Conservation (phyloP, 1,140 invertebrate species). For the Drosophila fuyamai region DNA sequence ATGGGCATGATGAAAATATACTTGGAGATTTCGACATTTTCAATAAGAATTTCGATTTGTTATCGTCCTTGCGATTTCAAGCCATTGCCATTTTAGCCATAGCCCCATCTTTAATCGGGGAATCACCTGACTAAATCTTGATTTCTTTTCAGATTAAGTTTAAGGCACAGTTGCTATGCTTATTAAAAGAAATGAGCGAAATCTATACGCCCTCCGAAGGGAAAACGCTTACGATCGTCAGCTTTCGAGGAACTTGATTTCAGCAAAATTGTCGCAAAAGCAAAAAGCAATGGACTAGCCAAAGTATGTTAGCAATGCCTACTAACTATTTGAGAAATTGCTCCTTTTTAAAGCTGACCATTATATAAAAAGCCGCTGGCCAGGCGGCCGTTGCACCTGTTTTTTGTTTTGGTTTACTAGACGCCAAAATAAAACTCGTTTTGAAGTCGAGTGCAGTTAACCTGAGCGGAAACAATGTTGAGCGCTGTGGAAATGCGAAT, state of each 20-base stretch:
- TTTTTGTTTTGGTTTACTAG: slow-evolving; percentile 22
- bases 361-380: slow-evolving; percentile 43
- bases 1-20: not conserved
- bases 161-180: not conserved
- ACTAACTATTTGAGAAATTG: slow-evolving; percentile 30
- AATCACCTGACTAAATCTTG: no score
- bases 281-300: slow-evolving; percentile 3
- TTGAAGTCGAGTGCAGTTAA: slow-evolving; percentile 40
- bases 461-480: slow-evolving; percentile 67
- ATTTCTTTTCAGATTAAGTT: no score
- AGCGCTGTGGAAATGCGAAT: slow-evolving; percentile 44
- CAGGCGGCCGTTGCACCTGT: slow-evolving; percentile 39
- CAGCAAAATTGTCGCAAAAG: slow-evolving; percentile 17
- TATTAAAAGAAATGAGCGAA: no score
- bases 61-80: no score
- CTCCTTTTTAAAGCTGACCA: slow-evolving; percentile 36
- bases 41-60: no score
- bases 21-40: no score
- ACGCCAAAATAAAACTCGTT: slow-evolving; percentile 39
- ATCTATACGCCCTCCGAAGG: not conserved
- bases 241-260: slow-evolving; percentile 25
- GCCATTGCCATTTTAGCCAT: no score
- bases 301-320: slow-evolving; percentile 44
- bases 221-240: not conserved
- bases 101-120: no score